Percentiles rank a stretch among this genome's conserved stretches.
These are phyloP conservation scores for Stylophora pistillata DNA, from an alignment of 64 coral and sea anemone genomes.

Conservation along the genomic window DNA sequence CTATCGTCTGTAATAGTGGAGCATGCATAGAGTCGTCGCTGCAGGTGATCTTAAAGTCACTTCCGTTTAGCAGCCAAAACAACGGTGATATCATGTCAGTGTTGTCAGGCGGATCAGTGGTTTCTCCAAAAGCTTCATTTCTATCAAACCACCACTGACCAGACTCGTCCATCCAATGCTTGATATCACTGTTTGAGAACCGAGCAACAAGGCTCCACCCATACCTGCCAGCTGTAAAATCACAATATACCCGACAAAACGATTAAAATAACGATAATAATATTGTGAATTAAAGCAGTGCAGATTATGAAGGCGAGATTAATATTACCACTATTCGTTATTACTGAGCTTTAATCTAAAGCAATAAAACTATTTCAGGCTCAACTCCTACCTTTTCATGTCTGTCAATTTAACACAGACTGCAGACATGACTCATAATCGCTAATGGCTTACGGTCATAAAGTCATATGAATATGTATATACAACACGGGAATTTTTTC, in stretches of 20 bases:
- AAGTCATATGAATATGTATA: too few relatives aligned
- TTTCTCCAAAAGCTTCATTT: background rate
- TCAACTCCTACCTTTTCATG: too few relatives aligned
- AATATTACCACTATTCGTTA: too few relatives aligned
- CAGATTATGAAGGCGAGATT: too few relatives aligned
- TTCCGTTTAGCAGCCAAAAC: constrained; percentile 3
- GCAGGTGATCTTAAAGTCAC: constrained; percentile 29
- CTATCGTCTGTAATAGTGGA: background rate
- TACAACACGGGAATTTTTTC: too few relatives aligned
- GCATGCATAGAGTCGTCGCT: constrained; percentile 1
- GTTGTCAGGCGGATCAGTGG: background rate
- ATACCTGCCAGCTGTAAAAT: background rate
- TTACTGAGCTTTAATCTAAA: too few relatives aligned
- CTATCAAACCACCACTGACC: constrained; percentile 5
- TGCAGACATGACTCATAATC: too few relatives aligned
- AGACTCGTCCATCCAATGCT: constrained; percentile 14
- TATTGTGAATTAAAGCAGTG: too few relatives aligned
- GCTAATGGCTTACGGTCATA: too few relatives aligned
- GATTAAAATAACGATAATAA: background rate
- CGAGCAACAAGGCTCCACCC: constrained; percentile 20
- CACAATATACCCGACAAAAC: background rate
- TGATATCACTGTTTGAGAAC: constrained; percentile 33
- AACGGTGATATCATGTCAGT: constrained; percentile 18
- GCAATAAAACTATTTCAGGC: too few relatives aligned
- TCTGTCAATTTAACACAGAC: too few relatives aligned